phyloP scores from a whole-genome alignment of 2,888 invertebrate genomes.

The Spialia ferax region DNA sequence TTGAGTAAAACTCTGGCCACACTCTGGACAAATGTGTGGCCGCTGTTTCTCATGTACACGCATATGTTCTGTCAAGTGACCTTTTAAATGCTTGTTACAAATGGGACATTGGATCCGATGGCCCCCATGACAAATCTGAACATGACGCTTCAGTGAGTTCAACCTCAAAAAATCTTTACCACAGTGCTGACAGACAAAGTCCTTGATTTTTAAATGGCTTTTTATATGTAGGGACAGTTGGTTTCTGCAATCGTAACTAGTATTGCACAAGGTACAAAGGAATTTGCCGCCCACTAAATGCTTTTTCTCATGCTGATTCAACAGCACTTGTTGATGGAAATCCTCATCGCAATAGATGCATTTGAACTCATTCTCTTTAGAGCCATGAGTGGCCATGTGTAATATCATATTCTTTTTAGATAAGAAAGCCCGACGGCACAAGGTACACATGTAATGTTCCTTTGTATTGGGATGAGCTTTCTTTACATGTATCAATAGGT shows the following conservation, averaged over 20 bases:
- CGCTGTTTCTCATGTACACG: slow-evolving; percentile 92
- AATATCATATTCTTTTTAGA: slow-evolving; percentile 91
- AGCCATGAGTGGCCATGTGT: slow-evolving; percentile 91
- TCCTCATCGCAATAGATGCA: slow-evolving; percentile 88
- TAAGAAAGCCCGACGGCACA: slow-evolving; percentile 92
- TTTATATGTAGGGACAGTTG: slow-evolving; percentile 89
- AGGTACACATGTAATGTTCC: slow-evolving; percentile 88
- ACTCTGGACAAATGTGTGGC: slow-evolving; percentile 92
- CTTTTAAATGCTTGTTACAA: slow-evolving; percentile 93
- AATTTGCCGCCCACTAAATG: slow-evolving; percentile 92
- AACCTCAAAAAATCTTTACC: slow-evolving; percentile 92
- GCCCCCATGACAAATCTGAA: slow-evolving; percentile 91
- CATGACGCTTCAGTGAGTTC: slow-evolving; percentile 91
- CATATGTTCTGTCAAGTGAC: slow-evolving; percentile 94
- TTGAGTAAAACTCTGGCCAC: slow-evolving; percentile 93
- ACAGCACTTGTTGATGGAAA: slow-evolving; percentile 60
- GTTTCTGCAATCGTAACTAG: slow-evolving; percentile 89
- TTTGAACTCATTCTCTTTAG: slow-evolving; percentile 80
- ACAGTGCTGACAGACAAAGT: slow-evolving; percentile 93
- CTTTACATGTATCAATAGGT: slow-evolving; percentile 88
- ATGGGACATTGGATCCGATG: slow-evolving; percentile 93
- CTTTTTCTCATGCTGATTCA: slow-evolving; percentile 90
- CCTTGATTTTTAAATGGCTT: slow-evolving; percentile 91
- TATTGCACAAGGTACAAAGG: slow-evolving; percentile 90
- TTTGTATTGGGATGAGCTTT: slow-evolving; percentile 81